Evolutionary conservation across 1,140 invertebrate genomes (phyloP), one percentile per base, ranked within the genome.

Genomic region (Drosophila dunni): DNA sequence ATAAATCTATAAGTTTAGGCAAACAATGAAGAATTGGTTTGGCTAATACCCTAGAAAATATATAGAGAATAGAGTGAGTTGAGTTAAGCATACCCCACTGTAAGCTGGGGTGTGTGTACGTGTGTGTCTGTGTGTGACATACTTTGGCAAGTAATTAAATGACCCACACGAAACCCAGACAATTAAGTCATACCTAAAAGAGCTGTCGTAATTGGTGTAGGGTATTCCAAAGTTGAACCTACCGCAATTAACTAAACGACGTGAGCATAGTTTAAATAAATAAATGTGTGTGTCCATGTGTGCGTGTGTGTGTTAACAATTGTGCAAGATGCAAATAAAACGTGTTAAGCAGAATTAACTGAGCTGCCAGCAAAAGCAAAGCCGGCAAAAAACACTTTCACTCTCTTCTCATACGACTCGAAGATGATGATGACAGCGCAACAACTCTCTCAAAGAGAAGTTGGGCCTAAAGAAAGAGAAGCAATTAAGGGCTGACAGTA

Each of bases 161-260:
- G 50, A 17, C n/a, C 50, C n/a, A 34, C 40, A 42, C 11, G 40
- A 42, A 42, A 42, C 11, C n/a, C n/a, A 4, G 10, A n/a, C 50
- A 53, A 53, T 53, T 34, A 56, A 20, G 34, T 38, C 3, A 56
- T 56, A 56, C 34, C 17, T 17, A 24, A 20, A 34, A 40, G 34
- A 38, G 8, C 53, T 38, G 10, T 56, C 34, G 17, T 36, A 34
- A 10, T 15, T 53, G n/a, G 9, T 2, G 36, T 40, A 56, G 53
- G 36, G 53, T 56, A 56, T 53, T 20, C 53, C n/a, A 13, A 45
- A 11, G 29, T 57, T 69, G 72, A 86, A 86, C 83, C 83, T 88
- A 86, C 83, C 79, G 46, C 83, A 86, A 86, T 83, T 83, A 79
- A 61, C 56, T 65, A 48, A 53, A 42, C 50, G 56, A 15, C 20